These are phyloP conservation scores for Platycercus adscitus DNA, from an alignment of 2,113 vertebrate genomes.

Conservation along the genomic window DNA sequence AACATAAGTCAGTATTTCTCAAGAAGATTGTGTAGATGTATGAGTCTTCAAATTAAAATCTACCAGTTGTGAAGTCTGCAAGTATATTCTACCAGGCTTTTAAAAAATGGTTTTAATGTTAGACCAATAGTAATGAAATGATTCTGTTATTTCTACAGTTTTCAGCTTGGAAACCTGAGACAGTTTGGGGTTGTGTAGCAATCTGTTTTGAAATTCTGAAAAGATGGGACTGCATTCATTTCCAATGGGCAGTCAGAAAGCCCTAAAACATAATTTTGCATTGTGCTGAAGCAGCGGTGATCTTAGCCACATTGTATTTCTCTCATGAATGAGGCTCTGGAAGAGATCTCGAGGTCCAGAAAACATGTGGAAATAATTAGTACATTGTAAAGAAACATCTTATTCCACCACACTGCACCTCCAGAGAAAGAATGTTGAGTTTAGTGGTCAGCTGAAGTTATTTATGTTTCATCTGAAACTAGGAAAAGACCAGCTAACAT, in stretches of 20 bases:
- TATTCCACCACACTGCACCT: neutral
- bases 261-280: neutral
- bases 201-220: neutral
- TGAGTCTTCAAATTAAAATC: neutral
- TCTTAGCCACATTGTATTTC: neutral
- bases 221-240: neutral
- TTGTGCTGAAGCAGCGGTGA: neutral
- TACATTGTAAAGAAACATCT: neutral
- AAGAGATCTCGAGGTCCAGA: neutral
- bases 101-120: neutral
- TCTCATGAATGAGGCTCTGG: neutral
- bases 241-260: neutral
- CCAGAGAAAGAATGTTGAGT: neutral
- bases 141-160: neutral
- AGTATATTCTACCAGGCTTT: neutral
- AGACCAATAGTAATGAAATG: neutral
- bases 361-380: conserved; percentile 8
- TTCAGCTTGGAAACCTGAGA: neutral
- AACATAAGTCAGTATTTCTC: neutral
- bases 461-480: conserved; percentile 12
- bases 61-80: neutral
- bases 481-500: neutral
- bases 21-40: neutral
- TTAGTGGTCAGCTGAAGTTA: neutral
- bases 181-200: neutral